Percentiles rank a stretch among this genome's conserved stretches.
These are phyloP conservation scores for Pseudococcus viburni DNA, from an alignment of 2,888 invertebrate genomes.

Conservation along the genomic window DNA sequence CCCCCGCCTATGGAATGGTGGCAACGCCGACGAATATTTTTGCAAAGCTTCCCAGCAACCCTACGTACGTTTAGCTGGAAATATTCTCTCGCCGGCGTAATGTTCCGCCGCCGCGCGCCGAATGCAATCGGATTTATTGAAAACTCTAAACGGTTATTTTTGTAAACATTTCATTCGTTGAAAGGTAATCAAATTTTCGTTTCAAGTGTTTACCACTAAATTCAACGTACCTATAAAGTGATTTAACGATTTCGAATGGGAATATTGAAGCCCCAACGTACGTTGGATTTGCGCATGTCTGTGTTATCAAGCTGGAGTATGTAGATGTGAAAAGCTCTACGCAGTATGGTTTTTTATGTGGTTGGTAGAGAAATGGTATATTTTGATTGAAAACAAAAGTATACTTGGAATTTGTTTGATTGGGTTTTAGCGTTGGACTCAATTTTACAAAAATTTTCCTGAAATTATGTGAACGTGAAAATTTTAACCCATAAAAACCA, in stretches of 20 bases:
- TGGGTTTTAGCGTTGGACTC: no score
- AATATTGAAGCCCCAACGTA: background rate
- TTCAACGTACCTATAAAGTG: conserved; percentile 1
- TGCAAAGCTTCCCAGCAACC: background rate
- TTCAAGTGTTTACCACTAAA: conserved; percentile 51
- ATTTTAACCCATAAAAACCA: no score
- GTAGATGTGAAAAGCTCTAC: no score
- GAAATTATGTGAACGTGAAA: no score
- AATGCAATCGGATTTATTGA: conserved; percentile 52
- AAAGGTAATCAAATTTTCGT: conserved; percentile 56
- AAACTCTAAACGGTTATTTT: conserved; percentile 58
- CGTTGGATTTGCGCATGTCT: background rate
- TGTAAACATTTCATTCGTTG: conserved; percentile 59
- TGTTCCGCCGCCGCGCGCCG: background rate
- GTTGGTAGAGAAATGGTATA: no score
- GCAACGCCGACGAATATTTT: background rate
- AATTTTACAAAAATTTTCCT: no score
- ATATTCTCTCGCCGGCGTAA: conserved; percentile 5
- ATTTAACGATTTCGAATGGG: conserved; percentile 37
- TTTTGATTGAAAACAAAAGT: no score
- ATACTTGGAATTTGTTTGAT: no score
- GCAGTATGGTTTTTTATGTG: no score
- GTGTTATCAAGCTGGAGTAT: no score
- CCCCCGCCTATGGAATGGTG: background rate
- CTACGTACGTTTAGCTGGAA: background rate